These are phyloP conservation scores for Lepus townsendii DNA, from an alignment of 2,797 vertebrate genomes.

Conservation along the genomic window DNA sequence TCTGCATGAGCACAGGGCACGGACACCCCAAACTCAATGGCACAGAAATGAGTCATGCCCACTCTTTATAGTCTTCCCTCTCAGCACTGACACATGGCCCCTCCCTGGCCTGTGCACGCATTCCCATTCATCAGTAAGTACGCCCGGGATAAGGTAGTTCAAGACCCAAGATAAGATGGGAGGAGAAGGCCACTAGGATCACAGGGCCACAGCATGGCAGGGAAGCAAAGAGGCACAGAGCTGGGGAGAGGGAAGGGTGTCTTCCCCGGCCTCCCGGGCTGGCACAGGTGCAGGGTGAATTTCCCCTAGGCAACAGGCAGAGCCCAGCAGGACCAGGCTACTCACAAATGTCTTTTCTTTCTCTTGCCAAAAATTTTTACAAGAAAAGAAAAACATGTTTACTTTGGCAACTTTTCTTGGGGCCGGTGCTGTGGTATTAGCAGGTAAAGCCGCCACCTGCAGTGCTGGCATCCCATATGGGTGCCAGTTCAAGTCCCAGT, in stretches of 20 bases:
- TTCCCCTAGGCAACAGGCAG: neutral
- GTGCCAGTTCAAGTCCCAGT: too few species aligned
- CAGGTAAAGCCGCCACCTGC: too few species aligned
- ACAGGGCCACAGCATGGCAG: neutral
- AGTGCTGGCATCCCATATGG: too few species aligned
- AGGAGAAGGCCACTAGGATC: slow-evolving; percentile 4
- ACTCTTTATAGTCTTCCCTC: neutral
- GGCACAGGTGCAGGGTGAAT: neutral
- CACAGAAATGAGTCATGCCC: neutral
- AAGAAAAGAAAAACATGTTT: neutral
- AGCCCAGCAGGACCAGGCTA: neutral
- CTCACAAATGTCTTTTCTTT: neutral
- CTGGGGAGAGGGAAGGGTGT: neutral
- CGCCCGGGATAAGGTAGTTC: slow-evolving; percentile 28
- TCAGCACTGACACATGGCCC: neutral
- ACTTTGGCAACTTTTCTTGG: slow-evolving; percentile 31
- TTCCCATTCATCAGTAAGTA: neutral
- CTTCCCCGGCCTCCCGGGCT: neutral
- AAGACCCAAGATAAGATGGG: neutral
- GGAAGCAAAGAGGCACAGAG: neutral
- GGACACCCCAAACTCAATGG: neutral
- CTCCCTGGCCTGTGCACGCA: rapidly evolving
- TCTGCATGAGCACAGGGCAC: neutral
- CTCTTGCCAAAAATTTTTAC: neutral
- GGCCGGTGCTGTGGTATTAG: too few species aligned